Percentiles rank a stretch among this genome's conserved stretches.
phyloP scores from a whole-genome alignment of 2,888 invertebrate genomes.

The Eilema griseolum region DNA sequence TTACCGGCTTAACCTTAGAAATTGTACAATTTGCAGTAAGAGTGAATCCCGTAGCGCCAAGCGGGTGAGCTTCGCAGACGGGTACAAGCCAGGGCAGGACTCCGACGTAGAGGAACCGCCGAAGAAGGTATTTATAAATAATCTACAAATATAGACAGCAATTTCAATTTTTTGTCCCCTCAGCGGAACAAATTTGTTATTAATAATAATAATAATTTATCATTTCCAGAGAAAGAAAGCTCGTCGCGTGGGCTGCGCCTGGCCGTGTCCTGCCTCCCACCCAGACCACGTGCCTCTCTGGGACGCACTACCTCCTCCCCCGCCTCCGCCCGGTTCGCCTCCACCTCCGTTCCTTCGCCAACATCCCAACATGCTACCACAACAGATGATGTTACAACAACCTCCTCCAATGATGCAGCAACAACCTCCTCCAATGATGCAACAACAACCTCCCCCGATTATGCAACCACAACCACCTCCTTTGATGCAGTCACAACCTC shows the following conservation, averaged over 20 bases:
- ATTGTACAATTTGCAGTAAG: slow-evolving; percentile 47
- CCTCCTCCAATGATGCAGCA: slow-evolving; percentile 32
- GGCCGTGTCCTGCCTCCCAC: slow-evolving; percentile 81
- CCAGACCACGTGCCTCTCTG: slow-evolving; percentile 82
- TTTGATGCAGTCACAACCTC: slow-evolving; percentile 26
- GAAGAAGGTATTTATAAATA: slow-evolving; percentile 69
- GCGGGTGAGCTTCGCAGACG: slow-evolving; percentile 83
- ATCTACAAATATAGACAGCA: neutral
- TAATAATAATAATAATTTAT: neutral
- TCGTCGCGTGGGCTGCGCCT: slow-evolving; percentile 75
- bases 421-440: slow-evolving; percentile 23
- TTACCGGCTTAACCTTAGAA: neutral
- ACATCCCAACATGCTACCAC: slow-evolving; percentile 22
- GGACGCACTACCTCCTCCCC: slow-evolving; percentile 84
- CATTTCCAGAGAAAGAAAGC: slow-evolving; percentile 57
- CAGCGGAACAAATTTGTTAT: neutral
- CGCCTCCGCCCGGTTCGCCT: slow-evolving; percentile 79
- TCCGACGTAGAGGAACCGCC: slow-evolving; percentile 81
- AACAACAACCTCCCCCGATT: slow-evolving; percentile 29
- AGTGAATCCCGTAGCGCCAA: slow-evolving; percentile 58
- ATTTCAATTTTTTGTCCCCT: neutral
- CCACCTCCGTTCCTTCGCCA: slow-evolving; percentile 55
- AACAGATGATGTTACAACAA: slow-evolving; percentile 32
- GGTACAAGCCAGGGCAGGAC: slow-evolving; percentile 83
- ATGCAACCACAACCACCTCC: slow-evolving; percentile 26